Evolutionary conservation across 2,113 vertebrate genomes (phyloP).

Genomic region (Erythrolamprus reginae): DNA sequence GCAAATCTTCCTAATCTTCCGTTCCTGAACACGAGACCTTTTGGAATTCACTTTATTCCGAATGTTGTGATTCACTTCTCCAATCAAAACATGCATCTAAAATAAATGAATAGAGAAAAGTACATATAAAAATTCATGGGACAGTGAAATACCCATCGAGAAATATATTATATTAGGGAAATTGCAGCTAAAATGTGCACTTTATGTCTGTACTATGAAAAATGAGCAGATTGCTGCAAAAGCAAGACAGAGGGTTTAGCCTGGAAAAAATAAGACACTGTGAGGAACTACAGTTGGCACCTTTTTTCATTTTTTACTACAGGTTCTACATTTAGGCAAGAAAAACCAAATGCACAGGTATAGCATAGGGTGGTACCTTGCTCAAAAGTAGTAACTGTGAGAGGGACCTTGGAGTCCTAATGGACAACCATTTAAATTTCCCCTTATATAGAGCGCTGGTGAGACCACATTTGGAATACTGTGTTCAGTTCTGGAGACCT

Average conservation of each 20-base stretch:
- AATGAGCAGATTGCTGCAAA: background rate
- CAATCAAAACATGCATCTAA: background rate
- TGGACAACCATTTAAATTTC: too few relatives aligned
- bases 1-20: background rate
- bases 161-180: background rate
- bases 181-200: background rate
- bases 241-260: background rate
- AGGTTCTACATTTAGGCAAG: too few relatives aligned
- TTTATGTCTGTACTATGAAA: background rate
- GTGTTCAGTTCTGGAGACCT: too few relatives aligned
- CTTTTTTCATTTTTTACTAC: background rate
- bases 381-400: too few relatives aligned
- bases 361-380: too few relatives aligned
- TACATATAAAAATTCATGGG: background rate
- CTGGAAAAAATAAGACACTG: background rate
- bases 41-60: background rate
- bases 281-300: background rate
- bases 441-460: too few relatives aligned
- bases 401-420: too few relatives aligned
- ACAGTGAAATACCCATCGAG: background rate
- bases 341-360: too few relatives aligned
- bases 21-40: background rate
- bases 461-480: too few relatives aligned
- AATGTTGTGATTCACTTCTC: background rate
- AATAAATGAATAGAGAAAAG: background rate